These are phyloP conservation scores for Oreocharis arfaki DNA, from an alignment of 2,113 vertebrate genomes.

Conservation along the genomic window DNA sequence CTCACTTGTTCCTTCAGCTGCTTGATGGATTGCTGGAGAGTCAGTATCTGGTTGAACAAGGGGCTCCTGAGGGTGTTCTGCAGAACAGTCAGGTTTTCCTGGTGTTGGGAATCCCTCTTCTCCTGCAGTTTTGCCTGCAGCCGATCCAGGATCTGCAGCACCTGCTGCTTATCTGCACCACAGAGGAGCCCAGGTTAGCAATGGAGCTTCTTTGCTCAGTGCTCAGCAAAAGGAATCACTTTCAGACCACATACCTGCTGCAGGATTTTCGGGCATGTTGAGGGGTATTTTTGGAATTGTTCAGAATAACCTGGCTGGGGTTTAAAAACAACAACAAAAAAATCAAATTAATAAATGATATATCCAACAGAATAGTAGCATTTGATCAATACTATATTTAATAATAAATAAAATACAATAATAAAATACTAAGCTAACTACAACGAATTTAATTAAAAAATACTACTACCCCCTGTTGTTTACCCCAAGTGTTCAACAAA, in stretches of 20 bases:
- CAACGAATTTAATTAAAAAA: not conserved
- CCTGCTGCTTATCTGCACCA: slow-evolving; percentile 84
- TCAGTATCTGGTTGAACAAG: slow-evolving; percentile 90
- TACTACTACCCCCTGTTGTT: not conserved
- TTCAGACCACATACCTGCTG: slow-evolving; percentile 58
- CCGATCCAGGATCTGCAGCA: slow-evolving; percentile 87
- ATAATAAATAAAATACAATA: not conserved
- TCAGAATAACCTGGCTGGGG: not conserved
- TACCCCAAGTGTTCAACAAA: not conserved
- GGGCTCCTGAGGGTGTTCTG: slow-evolving; percentile 84
- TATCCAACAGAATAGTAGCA: not conserved
- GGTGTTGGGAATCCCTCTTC: slow-evolving; percentile 84
- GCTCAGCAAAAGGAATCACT: not conserved
- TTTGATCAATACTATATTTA: too few species aligned
- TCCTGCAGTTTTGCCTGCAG: slow-evolving; percentile 84
- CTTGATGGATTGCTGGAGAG: slow-evolving; percentile 91
- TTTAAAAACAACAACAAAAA: not conserved
- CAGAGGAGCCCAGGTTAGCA: not conserved
- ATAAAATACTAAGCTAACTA: not conserved
- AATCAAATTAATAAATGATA: not conserved
- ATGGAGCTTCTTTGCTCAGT: not conserved
- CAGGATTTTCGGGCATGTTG: slow-evolving; percentile 79
- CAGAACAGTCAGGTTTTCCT: slow-evolving; percentile 77
- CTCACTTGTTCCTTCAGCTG: slow-evolving; percentile 89
- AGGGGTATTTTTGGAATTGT: not conserved